Conservation (phyloP, 2,888 invertebrate genomes). For the Allygus modestus region DNA sequence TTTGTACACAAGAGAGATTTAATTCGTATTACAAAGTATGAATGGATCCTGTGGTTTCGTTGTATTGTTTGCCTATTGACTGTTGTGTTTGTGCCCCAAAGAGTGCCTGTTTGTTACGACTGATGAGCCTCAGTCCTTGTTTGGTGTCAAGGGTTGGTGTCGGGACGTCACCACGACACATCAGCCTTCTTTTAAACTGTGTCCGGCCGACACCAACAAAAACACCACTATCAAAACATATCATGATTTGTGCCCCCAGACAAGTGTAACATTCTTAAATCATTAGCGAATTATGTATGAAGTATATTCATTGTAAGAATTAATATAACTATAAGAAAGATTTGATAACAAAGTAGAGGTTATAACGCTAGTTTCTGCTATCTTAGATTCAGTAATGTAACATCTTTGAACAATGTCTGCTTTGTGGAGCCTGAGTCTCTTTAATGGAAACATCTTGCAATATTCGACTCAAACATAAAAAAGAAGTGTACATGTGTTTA, state of each 20-base stretch:
- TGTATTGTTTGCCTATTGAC: no score
- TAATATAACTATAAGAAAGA: conserved; percentile 62
- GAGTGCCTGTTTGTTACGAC: conserved; percentile 55
- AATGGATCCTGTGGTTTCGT: background rate
- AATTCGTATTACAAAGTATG: background rate
- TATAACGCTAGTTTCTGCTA: conserved; percentile 64
- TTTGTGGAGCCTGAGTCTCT: conserved; percentile 60
- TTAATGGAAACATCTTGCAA: conserved; percentile 64
- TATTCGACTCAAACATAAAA: conserved; percentile 64
- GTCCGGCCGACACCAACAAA: conserved; percentile 71
- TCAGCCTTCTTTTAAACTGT: conserved; percentile 57
- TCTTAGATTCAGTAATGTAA: conserved; percentile 61
- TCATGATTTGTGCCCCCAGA: conserved; percentile 87
- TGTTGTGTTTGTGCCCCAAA: background rate
- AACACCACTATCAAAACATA: conserved; percentile 88
- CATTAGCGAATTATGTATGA: conserved; percentile 68
- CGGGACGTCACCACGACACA: conserved; percentile 36
- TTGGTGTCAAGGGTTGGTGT: conserved; percentile 60
- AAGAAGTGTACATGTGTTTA: conserved; percentile 65
- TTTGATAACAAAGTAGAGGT: conserved; percentile 64
- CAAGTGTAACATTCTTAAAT: conserved; percentile 79
- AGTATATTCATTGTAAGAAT: conserved; percentile 63
- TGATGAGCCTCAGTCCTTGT: conserved; percentile 57
- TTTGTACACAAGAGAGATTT: background rate
- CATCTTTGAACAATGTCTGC: conserved; percentile 62